Percentiles rank a stretch among this genome's conserved stretches.
Evolutionary conservation across 2,797 vertebrate species (phyloP).

Genomic region (Sciurus vulgaris): DNA sequence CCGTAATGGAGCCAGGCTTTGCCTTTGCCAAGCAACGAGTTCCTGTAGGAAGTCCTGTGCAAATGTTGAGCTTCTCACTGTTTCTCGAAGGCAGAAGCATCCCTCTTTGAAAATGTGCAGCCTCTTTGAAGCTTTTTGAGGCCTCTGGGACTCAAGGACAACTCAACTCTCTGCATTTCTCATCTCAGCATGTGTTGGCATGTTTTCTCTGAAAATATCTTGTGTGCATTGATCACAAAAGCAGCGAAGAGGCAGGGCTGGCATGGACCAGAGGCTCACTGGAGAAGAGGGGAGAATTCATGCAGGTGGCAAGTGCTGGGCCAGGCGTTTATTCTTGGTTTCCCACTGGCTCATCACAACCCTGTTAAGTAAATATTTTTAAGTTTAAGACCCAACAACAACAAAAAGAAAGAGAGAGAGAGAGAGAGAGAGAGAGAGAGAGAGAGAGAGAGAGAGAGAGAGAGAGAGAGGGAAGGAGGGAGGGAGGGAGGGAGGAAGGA

Average conservation of each 20-base stretch:
- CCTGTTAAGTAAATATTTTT: neutral
- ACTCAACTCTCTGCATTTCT: neutral
- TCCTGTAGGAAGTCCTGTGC: neutral
- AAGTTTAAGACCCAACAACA: neutral
- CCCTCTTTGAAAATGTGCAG: neutral
- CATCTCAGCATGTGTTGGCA: neutral
- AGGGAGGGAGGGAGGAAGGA: neutral
- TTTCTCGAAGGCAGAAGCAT: constrained; percentile 23
- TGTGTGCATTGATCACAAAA: neutral
- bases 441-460: too few species aligned
- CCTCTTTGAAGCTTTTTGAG: neutral
- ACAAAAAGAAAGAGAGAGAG: too few species aligned
- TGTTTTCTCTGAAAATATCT: constrained; percentile 28
- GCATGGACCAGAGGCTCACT: neutral
- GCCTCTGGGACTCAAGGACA: neutral
- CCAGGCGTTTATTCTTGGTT: neutral
- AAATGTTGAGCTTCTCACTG: neutral
- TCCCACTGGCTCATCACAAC: constrained; percentile 34
- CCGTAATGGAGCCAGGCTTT: neutral
- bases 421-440: too few species aligned
- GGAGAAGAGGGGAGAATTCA: neutral
- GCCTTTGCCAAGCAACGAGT: constrained; percentile 10
- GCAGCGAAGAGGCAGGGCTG: neutral
- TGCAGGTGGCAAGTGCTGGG: neutral
- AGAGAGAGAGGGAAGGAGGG: neutral